Evolutionary conservation across 2,888 invertebrate genomes (phyloP).

Genomic region (Nineta flava): DNA sequence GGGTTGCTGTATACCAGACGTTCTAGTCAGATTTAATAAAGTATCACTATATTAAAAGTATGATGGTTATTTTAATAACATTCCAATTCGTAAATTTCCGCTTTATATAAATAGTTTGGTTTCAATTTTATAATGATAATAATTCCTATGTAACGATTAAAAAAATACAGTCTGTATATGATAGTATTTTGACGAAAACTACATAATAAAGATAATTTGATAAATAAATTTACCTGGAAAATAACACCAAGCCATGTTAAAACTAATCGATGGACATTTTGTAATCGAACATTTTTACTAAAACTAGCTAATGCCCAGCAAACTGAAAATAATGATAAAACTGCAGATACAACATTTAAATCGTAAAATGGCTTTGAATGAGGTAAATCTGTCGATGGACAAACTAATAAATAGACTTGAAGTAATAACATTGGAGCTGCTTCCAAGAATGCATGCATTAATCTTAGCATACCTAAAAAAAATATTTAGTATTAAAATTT

Average conservation of each 20-base stretch:
- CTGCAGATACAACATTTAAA: constrained; percentile 64
- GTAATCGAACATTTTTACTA: constrained; percentile 68
- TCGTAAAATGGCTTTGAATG: constrained; percentile 45
- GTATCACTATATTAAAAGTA: no score
- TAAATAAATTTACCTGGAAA: constrained; percentile 38
- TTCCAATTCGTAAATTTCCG: no score
- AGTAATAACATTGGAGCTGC: constrained; percentile 77
- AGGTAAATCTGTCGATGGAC: constrained; percentile 14
- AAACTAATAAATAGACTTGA: constrained; percentile 57
- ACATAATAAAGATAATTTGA: no score
- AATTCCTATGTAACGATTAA: no score
- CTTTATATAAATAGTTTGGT: no score
- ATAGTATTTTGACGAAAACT: no score
- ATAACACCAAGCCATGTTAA: constrained; percentile 71
- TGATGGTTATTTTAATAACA: no score
- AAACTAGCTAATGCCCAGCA: constrained; percentile 87
- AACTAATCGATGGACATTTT: constrained; percentile 69
- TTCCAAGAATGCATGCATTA: constrained; percentile 77
- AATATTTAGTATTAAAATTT: neutral
- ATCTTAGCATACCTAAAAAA: constrained; percentile 46
- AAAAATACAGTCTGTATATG: no score
- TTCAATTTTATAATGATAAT: no score
- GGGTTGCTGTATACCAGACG: no score
- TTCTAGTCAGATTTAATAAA: no score
- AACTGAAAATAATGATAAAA: constrained; percentile 66